phyloP scores from a whole-genome alignment of 2,888 invertebrate genomes.

The Oscheius sp. region DNA sequence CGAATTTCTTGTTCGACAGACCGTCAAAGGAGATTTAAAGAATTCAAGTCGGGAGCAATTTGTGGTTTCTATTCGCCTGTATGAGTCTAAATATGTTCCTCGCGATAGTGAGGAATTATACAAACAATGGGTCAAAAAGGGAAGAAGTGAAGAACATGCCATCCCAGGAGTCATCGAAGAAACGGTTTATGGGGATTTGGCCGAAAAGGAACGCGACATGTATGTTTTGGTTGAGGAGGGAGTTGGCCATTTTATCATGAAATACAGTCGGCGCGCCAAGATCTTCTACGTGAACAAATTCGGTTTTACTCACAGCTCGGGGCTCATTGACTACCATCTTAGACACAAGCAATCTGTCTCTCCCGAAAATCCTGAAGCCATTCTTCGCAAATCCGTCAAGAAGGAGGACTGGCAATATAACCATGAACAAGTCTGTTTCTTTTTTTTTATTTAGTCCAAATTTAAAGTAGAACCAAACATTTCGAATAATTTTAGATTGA shows the following conservation, averaged over 20 bases:
- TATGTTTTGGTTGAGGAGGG: not conserved
- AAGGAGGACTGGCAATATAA: not conserved
- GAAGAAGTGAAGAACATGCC: no score
- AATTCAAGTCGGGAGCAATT: conserved; percentile 25
- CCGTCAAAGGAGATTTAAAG: conserved; percentile 14
- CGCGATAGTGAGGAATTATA: not conserved
- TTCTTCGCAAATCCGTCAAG: not conserved
- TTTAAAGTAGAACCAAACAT: no score
- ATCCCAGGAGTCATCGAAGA: no score
- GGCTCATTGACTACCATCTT: conserved; percentile 37
- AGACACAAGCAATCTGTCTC: not conserved
- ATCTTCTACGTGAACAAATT: conserved; percentile 27
- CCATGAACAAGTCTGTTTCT: not conserved
- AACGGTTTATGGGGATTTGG: no score
- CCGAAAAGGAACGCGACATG: not conserved
- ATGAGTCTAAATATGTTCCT: not conserved
- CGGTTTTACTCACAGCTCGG: conserved; percentile 17
- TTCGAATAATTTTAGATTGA: no score
- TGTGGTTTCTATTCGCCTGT: conserved; percentile 13
- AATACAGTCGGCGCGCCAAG: conserved; percentile 18
- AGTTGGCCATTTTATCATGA: conserved; percentile 10
- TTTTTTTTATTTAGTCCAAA: no score
- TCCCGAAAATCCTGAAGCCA: not conserved
- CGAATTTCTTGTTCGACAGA: conserved; percentile 30
- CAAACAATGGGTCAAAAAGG: not conserved